Percentiles rank a stretch among this genome's conserved stretches.
Evolutionary conservation across 2,888 invertebrate species (phyloP).

Genomic region (Pharmacophagus antenor): DNA sequence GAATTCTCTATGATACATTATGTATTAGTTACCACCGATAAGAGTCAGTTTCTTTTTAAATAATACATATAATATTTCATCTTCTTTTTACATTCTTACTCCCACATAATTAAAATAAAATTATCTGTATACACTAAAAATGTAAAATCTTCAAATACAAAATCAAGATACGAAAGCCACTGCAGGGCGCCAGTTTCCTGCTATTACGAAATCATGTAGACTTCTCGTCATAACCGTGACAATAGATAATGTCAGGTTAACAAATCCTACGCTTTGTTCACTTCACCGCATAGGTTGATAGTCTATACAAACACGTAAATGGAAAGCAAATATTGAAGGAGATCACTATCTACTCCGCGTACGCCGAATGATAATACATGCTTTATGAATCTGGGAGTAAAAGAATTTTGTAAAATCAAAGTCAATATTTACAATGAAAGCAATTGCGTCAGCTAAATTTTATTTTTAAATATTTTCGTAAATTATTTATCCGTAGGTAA

Average conservation of each 20-base stretch:
- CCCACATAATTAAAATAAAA: neutral
- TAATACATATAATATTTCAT: no score
- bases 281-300: slow-evolving; percentile 22
- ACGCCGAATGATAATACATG: slow-evolving; percentile 13
- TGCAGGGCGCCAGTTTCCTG: slow-evolving; percentile 13
- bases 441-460: no score
- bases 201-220: slow-evolving; percentile 19
- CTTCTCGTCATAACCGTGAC: slow-evolving; percentile 16
- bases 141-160: neutral
- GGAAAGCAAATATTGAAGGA: slow-evolving; percentile 39
- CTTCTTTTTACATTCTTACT: no score
- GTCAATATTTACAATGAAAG: no score
- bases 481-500: no score
- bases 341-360: slow-evolving; percentile 33
- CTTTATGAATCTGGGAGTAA: neutral
- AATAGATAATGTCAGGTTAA: slow-evolving; percentile 26
- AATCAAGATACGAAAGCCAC: slow-evolving; percentile 15
- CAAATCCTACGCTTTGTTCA: slow-evolving; percentile 26
- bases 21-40: no score
- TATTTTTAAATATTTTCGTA: no score
- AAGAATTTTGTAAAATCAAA: neutral
- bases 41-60: no score
- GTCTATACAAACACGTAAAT: slow-evolving; percentile 37
- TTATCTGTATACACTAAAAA: neutral
- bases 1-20: no score